Conservation (phyloP, 2,888 invertebrate genomes). For the Leptogaster cylindrica region DNA sequence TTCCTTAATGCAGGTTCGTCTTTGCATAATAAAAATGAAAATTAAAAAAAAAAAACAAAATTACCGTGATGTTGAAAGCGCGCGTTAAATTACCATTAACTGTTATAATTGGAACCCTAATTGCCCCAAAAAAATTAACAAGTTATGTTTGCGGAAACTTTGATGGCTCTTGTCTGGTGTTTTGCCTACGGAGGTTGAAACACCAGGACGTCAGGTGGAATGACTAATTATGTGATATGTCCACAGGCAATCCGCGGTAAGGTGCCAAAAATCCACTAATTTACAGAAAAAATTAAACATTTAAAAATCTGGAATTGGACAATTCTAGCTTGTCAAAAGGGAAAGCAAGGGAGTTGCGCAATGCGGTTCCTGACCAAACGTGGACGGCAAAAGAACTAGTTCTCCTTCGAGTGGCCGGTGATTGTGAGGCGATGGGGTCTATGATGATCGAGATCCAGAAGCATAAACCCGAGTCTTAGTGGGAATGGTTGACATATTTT, state of each 20-base stretch:
- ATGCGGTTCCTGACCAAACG: conserved; percentile 32
- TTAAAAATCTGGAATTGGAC: conserved; percentile 17
- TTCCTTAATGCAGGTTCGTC: no score
- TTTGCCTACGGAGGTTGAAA: no score
- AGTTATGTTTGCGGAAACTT: conserved; percentile 8
- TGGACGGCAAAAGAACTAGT: conserved; percentile 38
- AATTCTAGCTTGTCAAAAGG: conserved; percentile 33
- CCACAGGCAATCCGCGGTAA: not conserved
- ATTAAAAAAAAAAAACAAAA: no score
- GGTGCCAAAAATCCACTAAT: conserved; percentile 5
- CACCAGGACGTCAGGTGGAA: no score
- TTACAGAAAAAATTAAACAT: not conserved
- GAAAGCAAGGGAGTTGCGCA: conserved; percentile 34
- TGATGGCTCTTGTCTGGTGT: not conserved
- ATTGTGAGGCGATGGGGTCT: no score
- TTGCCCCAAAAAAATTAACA: not conserved
- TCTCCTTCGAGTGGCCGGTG: conserved; percentile 40
- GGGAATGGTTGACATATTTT: conserved; percentile 37
- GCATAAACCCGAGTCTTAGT: conserved; percentile 15
- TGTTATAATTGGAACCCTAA: not conserved
- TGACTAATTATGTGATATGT: no score
- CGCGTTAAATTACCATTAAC: conserved; percentile 1
- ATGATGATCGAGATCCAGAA: no score
- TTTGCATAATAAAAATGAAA: no score
- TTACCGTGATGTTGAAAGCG: no score